These are phyloP conservation scores for Hermetia illucens DNA, from an alignment of 1,140 invertebrate species.

Conservation along the genomic window DNA sequence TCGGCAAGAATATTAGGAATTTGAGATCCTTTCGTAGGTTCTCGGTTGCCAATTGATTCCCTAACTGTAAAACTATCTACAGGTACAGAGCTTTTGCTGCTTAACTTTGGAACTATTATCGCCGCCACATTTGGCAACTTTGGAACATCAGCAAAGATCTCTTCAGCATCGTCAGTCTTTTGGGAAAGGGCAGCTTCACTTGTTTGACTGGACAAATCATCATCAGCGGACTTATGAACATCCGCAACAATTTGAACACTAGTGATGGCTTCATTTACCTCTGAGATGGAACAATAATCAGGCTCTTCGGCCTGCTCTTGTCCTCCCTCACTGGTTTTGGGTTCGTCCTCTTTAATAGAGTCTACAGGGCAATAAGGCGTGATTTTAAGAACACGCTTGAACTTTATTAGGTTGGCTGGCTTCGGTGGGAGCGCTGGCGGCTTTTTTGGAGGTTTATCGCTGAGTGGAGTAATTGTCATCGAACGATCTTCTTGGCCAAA, in stretches of 20 bases:
- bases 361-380: slow-evolving; percentile 7
- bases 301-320: slow-evolving; percentile 22
- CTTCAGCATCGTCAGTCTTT: slow-evolving; percentile 27
- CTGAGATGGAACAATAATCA: slow-evolving; percentile 38
- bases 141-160: slow-evolving; percentile 34
- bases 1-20: slow-evolving; percentile 22
- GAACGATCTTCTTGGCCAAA: slow-evolving; percentile 2
- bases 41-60: too few species aligned
- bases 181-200: slow-evolving; percentile 13
- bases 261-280: slow-evolving; percentile 26
- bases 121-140: slow-evolving; percentile 38
- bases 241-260: slow-evolving; percentile 24
- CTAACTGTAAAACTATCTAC: too few species aligned
- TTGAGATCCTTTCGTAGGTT: slow-evolving; percentile 11
- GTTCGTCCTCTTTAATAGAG: slow-evolving; percentile 7
- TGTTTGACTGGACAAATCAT: slow-evolving; percentile 11
- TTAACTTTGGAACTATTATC: slow-evolving; percentile 36
- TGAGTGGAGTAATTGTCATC: not conserved
- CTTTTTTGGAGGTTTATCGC: slow-evolving; percentile 8
- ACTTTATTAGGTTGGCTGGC: slow-evolving; percentile 37
- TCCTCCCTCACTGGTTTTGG: slow-evolving; percentile 8
- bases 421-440: slow-evolving; percentile 48
- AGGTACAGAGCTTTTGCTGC: slow-evolving; percentile 11
- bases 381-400: slow-evolving; percentile 16
- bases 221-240: slow-evolving; percentile 21